Evolutionary conservation across 2,113 vertebrate species (phyloP).

Genomic region (Alouatta palliata): DNA sequence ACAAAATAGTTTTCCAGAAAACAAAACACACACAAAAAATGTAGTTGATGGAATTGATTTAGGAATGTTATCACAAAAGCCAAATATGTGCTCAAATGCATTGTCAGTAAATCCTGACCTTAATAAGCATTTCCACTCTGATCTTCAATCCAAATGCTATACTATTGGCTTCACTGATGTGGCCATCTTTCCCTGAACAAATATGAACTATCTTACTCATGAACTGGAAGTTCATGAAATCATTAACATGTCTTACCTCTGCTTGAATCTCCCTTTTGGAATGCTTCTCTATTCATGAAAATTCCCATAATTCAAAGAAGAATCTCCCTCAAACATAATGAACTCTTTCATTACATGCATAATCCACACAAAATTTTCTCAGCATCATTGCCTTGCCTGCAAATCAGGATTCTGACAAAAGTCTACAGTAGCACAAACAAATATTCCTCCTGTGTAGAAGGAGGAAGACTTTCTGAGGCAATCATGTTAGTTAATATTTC

Average conservation of each 20-base stretch:
- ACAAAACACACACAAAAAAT: neutral
- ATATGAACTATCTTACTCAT: neutral
- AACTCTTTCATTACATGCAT: neutral
- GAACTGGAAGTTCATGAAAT: too few relatives aligned
- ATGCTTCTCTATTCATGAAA: neutral
- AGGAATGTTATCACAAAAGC: neutral
- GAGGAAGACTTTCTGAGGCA: neutral
- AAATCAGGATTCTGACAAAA: neutral
- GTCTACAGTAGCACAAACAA: neutral
- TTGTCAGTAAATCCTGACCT: neutral
- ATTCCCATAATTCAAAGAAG: neutral
- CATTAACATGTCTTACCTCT: neutral
- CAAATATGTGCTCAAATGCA: neutral
- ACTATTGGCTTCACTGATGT: neutral
- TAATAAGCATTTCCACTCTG: neutral
- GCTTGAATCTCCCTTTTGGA: neutral
- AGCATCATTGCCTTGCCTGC: accelerated
- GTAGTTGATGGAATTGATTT: neutral
- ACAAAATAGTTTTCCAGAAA: neutral
- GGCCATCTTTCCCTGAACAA: neutral
- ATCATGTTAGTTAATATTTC: neutral
- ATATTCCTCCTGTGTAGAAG: neutral
- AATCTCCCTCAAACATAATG: neutral
- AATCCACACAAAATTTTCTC: neutral
- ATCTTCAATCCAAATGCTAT: neutral